Percentiles rank a stretch among this genome's conserved stretches.
Conservation (phyloP, 1,140 invertebrate species). For the Pinna nobilis region DNA sequence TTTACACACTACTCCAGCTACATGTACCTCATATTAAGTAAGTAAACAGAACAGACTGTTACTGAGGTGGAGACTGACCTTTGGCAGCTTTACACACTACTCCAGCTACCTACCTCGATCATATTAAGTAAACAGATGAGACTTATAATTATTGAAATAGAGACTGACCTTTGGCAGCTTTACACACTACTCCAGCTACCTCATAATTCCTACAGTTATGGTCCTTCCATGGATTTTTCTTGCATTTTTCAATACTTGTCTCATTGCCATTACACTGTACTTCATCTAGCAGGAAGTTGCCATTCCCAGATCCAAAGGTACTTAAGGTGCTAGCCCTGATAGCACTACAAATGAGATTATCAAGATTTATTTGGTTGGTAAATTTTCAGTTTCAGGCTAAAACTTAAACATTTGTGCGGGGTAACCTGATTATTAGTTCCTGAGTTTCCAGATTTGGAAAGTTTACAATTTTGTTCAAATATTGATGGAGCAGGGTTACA, state of each 20-base stretch:
- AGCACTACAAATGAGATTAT: too few species aligned
- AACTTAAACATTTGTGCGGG: too few species aligned
- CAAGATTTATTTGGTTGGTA: too few species aligned
- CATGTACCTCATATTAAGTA: background rate
- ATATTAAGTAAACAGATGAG: background rate
- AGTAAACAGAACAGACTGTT: background rate
- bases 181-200: constrained; percentile 73
- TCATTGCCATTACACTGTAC: constrained; percentile 84
- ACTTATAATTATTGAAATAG: background rate
- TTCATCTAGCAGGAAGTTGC: constrained; percentile 81
- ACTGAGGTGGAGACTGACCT: constrained; percentile 17
- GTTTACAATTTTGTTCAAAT: too few species aligned
- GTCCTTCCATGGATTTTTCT: constrained; percentile 84
- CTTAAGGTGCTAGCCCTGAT: constrained; percentile 4
- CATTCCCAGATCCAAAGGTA: constrained; percentile 73
- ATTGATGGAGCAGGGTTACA: too few species aligned
- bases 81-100: constrained; percentile 56
- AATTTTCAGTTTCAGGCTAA: too few species aligned
- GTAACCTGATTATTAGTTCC: too few species aligned
- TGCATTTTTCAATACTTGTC: constrained; percentile 81
- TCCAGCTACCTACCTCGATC: constrained; percentile 78
- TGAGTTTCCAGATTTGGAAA: too few species aligned
- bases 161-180: constrained; percentile 39
- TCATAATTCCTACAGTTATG: constrained; percentile 83
- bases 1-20: too few species aligned